phyloP scores from a whole-genome alignment of 30 jellyfish, hydroid and myxozoan species.

The Cassiopea xamachana region DNA sequence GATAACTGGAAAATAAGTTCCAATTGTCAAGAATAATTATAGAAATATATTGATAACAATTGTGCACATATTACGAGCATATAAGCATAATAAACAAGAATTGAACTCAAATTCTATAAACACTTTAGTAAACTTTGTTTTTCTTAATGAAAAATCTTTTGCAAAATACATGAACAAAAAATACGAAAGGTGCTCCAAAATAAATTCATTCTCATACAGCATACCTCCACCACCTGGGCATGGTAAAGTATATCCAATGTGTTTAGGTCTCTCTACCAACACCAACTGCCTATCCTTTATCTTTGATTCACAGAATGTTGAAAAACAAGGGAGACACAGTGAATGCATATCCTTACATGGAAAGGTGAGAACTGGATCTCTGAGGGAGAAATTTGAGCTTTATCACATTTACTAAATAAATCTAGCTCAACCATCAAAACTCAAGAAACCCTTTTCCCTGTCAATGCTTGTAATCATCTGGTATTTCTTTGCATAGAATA shows the following conservation, averaged over 20 bases:
- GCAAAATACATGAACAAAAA: too few relatives aligned
- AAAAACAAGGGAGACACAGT: conserved; percentile 80
- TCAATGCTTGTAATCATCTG: too few relatives aligned
- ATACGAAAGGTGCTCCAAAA: too few relatives aligned
- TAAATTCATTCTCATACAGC: neutral
- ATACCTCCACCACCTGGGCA: conserved; percentile 92
- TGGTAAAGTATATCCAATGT: conserved; percentile 79
- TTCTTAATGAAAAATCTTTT: too few relatives aligned
- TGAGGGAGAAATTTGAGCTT: conserved; percentile 1
- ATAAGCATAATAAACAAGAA: too few relatives aligned
- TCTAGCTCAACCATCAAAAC: neutral
- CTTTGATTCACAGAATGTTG: conserved; percentile 63
- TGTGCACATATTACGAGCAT: too few relatives aligned
- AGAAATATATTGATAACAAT: too few relatives aligned
- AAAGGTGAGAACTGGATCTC: conserved; percentile 79
- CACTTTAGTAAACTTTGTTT: too few relatives aligned
- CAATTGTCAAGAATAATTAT: too few relatives aligned
- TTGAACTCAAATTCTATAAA: too few relatives aligned
- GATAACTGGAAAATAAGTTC: too few relatives aligned
- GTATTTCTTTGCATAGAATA: too few relatives aligned
- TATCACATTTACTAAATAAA: neutral
- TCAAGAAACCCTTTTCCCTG: neutral
- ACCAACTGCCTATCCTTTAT: conserved; percentile 69
- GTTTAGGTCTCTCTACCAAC: conserved; percentile 43
- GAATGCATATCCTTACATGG: conserved; percentile 86